A percentile compares a stretch with the other conserved stretches of the same genome.
phyloP scores from a whole-genome alignment of 2,797 vertebrate genomes.

The Enteromius paludinosus region DNA sequence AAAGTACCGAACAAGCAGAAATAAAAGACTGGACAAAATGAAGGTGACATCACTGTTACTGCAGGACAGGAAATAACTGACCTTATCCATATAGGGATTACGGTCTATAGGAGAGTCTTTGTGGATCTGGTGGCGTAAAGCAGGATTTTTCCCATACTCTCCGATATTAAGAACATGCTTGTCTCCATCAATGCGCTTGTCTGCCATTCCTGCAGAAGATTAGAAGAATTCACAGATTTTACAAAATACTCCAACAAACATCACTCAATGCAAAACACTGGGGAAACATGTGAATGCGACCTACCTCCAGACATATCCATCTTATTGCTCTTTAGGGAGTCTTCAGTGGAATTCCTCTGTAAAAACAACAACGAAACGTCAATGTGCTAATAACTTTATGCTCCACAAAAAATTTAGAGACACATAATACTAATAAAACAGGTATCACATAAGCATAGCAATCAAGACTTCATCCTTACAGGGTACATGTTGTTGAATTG shows the following conservation, averaged over 20 bases:
- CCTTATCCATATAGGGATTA: constrained; percentile 94
- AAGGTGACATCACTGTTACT: background rate
- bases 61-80: constrained; percentile 62
- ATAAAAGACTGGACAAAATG: background rate
- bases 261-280: background rate
- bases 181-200: constrained; percentile 93
- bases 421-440: background rate
- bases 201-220: constrained; percentile 81
- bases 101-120: constrained; percentile 95
- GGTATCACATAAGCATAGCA: background rate
- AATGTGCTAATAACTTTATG: background rate
- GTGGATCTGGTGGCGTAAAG: constrained; percentile 89
- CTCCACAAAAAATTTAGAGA: background rate
- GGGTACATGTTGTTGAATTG: constrained; percentile 94
- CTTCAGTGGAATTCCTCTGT: constrained; percentile 94
- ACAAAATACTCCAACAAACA: background rate
- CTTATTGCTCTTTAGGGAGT: constrained; percentile 91
- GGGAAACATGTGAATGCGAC: constrained; percentile 30
- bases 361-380: constrained; percentile 45
- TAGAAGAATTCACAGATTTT: background rate
- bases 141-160: constrained; percentile 89
- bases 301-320: constrained; percentile 86
- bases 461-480: constrained; percentile 77
- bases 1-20: background rate
- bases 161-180: constrained; percentile 83